A percentile compares a stretch with the other conserved stretches of the same genome.
Evolutionary conservation across 2,888 invertebrate genomes (phyloP).

Genomic region (Acanthococcus lagerstroemiae): DNA sequence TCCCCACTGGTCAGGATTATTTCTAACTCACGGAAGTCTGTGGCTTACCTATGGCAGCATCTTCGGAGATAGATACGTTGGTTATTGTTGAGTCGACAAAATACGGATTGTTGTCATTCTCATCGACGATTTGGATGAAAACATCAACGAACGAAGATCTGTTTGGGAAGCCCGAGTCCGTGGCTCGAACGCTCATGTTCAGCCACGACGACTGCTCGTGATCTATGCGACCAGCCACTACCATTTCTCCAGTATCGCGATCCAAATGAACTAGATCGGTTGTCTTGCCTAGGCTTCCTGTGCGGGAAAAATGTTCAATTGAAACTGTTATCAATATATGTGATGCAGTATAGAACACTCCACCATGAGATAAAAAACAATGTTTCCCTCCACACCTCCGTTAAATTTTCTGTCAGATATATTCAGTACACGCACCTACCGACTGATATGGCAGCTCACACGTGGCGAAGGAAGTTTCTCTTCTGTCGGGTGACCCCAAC

Average conservation of each 20-base stretch:
- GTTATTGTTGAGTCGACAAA: constrained; percentile 60
- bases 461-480: too few species aligned
- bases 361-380: too few species aligned
- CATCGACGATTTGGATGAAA: constrained; percentile 60
- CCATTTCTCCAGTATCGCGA: constrained; percentile 64
- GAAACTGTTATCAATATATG: neutral
- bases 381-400: too few species aligned
- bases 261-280: constrained; percentile 63
- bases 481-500: too few species aligned
- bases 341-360: neutral
- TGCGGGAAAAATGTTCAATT: constrained; percentile 5
- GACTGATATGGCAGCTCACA: too few species aligned
- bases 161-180: constrained; percentile 69
- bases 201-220: constrained; percentile 74
- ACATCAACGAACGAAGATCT: constrained; percentile 44
- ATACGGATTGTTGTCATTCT: constrained; percentile 85
- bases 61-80: constrained; percentile 56
- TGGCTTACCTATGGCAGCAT: constrained; percentile 54
- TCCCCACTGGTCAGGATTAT: too few species aligned
- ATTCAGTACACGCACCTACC: too few species aligned
- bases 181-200: constrained; percentile 76
- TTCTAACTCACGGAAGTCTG: too few species aligned
- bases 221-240: constrained; percentile 74
- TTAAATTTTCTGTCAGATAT: too few species aligned
- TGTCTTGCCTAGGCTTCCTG: constrained; percentile 51